Percentiles rank a stretch among this genome's conserved stretches.
phyloP scores from a whole-genome alignment of 92 coral and sea anemone species.

The Umimayanthus chanpuru region DNA sequence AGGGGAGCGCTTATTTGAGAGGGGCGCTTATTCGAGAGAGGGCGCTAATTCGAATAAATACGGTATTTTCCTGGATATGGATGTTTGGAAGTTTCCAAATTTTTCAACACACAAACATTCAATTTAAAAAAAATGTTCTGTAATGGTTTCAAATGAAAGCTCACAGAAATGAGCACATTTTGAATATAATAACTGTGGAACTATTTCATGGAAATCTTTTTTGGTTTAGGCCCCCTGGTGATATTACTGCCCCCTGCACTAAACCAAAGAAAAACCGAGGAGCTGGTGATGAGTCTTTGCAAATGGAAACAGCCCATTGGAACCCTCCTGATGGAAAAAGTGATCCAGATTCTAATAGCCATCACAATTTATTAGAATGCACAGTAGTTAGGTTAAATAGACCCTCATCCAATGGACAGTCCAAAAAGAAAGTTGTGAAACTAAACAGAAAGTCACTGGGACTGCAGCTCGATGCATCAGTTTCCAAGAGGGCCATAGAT shows the following conservation, averaged over 20 bases:
- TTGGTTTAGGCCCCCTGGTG: constrained; percentile 17
- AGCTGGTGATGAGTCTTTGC: background rate
- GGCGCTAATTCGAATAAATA: no score
- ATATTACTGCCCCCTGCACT: background rate
- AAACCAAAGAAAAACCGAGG: constrained; percentile 4
- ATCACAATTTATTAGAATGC: background rate
- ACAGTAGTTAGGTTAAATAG: constrained; percentile 38
- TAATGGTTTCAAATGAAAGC: no score
- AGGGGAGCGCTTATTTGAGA: no score
- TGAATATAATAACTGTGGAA: no score
- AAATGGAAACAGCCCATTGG: background rate
- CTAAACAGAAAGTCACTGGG: constrained; percentile 72
- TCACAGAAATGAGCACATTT: no score
- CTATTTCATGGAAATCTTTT: background rate
- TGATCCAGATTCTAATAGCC: background rate
- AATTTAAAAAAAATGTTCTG: no score
- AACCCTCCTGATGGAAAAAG: background rate
- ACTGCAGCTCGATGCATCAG: constrained; percentile 31
- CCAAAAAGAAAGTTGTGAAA: constrained; percentile 74
- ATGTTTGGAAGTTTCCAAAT: no score
- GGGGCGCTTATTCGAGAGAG: no score
- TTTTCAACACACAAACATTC: no score
- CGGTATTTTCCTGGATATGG: no score
- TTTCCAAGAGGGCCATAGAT: constrained; percentile 23
- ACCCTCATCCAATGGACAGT: background rate